A percentile compares a stretch with the other conserved stretches of the same genome.
Conservation (phyloP, 2,888 invertebrate genomes). For the Seira ritae region DNA sequence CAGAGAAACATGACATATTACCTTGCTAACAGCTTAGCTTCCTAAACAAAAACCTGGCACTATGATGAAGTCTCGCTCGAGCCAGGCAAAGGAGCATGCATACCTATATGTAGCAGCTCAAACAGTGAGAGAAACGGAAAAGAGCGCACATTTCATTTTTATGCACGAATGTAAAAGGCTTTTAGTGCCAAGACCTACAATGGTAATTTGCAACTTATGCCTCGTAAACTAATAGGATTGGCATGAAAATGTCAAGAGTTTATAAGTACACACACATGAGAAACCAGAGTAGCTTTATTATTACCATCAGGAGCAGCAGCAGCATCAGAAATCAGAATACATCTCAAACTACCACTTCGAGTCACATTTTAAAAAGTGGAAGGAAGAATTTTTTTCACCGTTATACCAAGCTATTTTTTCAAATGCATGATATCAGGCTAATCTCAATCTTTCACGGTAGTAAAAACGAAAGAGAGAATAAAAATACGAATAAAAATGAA, state of each 20-base stretch:
- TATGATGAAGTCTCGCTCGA: too few species aligned
- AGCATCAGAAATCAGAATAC: constrained; percentile 2
- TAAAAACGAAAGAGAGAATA: constrained; percentile 12
- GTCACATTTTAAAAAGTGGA: neutral
- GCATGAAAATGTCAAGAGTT: constrained; percentile 64
- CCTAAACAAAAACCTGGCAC: too few species aligned
- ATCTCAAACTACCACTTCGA: neutral
- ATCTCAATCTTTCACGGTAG: constrained; percentile 45
- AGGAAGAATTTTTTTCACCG: constrained; percentile 43
- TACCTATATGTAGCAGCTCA: constrained; percentile 23
- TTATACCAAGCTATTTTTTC: constrained; percentile 54
- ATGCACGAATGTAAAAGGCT: constrained; percentile 43
- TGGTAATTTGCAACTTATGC: constrained; percentile 59
- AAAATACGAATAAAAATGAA: constrained; percentile 21
- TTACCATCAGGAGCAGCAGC: constrained; percentile 24
- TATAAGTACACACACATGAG: neutral
- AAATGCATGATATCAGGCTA: constrained; percentile 40
- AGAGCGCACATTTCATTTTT: constrained; percentile 23
- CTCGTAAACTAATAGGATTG: constrained; percentile 61
- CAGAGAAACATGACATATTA: constrained; percentile 51
- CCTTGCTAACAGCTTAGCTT: constrained; percentile 63
- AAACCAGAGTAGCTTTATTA: neutral
- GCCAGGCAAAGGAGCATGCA: too few species aligned
- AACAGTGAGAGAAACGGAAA: constrained; percentile 10
- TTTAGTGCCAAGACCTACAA: constrained; percentile 61